Percentiles rank a stretch among this genome's conserved stretches.
Conservation (phyloP, 2,113 vertebrate genomes). For the Garra rufa region DNA sequence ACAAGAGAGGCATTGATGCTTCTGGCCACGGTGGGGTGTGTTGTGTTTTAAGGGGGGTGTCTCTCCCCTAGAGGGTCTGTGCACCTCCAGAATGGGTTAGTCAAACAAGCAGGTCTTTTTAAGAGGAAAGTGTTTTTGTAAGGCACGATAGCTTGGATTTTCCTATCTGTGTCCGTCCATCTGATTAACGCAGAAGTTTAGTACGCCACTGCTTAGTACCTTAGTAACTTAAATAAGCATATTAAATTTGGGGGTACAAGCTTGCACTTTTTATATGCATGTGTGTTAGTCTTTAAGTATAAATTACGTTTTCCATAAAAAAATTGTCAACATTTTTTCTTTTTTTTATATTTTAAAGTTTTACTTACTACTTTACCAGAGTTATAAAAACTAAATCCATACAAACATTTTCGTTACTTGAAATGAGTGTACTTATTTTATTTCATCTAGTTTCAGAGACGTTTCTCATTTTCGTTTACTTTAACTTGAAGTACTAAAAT, state of each 20-base stretch:
- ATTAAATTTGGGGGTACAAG: neutral
- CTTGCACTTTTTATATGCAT: neutral
- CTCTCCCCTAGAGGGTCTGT: neutral
- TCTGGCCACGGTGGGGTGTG: neutral
- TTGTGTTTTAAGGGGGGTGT: constrained; percentile 22
- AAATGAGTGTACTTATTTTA: too few relatives aligned
- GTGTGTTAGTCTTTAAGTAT: neutral
- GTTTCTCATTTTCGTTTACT: too few relatives aligned
- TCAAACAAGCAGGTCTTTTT: constrained; percentile 34
- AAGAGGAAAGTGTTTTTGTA: constrained; percentile 22
- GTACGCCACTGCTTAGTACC: neutral
- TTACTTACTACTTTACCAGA: too few relatives aligned
- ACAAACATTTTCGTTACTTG: too few relatives aligned
- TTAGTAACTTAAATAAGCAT: neutral
- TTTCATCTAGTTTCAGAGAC: too few relatives aligned
- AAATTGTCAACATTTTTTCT: too few relatives aligned
- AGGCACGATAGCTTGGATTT: neutral
- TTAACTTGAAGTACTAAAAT: too few relatives aligned
- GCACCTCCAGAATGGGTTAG: constrained; percentile 15
- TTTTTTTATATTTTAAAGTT: too few relatives aligned
- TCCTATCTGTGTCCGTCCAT: neutral
- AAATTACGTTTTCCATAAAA: neutral
- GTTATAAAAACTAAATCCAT: too few relatives aligned
- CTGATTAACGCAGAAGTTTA: neutral
- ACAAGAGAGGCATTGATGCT: constrained; percentile 28